Conservation (phyloP, 2,888 invertebrate species). For the Tuberolachnus salignus region DNA sequence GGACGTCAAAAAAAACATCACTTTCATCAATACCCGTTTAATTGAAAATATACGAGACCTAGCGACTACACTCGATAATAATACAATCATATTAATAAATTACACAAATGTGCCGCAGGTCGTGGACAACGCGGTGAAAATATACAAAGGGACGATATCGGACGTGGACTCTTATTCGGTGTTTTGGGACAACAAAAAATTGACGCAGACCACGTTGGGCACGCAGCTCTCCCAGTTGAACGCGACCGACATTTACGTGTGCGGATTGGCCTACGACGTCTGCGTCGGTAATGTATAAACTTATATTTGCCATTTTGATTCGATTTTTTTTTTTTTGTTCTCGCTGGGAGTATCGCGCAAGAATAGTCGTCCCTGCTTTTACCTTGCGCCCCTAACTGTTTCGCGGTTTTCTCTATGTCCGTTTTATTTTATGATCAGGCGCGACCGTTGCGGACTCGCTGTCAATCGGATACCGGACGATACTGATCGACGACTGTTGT, state of each 20-base stretch:
- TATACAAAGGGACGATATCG: constrained; percentile 91
- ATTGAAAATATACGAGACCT: too few relatives aligned
- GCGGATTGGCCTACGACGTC: constrained; percentile 93
- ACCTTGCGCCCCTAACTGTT: too few relatives aligned
- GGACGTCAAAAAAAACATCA: too few relatives aligned
- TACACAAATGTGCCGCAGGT: constrained; percentile 65
- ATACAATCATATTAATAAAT: constrained; percentile 11
- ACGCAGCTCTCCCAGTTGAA: constrained; percentile 78
- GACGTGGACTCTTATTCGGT: constrained; percentile 97
- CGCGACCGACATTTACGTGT: constrained; percentile 91
- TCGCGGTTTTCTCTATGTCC: too few relatives aligned
- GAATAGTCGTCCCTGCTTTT: too few relatives aligned
- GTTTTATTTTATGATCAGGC: constrained; percentile 64
- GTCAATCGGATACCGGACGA: constrained; percentile 88
- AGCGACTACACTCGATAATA: too few relatives aligned
- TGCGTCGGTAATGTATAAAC: constrained; percentile 75
- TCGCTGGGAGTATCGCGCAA: too few relatives aligned
- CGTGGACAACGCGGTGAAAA: constrained; percentile 76
- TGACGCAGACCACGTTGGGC: constrained; percentile 83
- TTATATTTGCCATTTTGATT: too few relatives aligned
- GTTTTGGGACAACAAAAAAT: constrained; percentile 96
- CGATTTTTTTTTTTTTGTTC: too few relatives aligned
- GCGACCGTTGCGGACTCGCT: constrained; percentile 87
- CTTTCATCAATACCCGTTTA: too few relatives aligned
- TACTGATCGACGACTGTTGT: constrained; percentile 88